A percentile compares a stretch with the other conserved stretches of the same genome.
Evolutionary conservation across 2,113 vertebrate genomes (phyloP).

Genomic region (Dipodomys ordii): DNA sequence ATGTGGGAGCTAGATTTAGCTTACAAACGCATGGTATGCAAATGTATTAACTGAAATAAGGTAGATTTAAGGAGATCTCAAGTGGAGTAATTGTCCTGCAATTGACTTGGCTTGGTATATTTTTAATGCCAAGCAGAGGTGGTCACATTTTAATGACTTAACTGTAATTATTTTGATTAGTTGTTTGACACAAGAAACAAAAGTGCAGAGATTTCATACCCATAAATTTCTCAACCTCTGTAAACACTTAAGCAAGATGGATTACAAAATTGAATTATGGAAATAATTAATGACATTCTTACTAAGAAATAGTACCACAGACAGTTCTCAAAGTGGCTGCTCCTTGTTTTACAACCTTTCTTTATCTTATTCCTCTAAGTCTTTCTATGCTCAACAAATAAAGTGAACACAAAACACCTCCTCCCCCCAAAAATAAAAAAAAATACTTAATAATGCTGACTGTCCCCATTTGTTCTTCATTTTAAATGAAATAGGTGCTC

Average conservation of each 20-base stretch:
- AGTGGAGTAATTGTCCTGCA: too few relatives aligned
- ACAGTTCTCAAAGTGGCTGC: background rate
- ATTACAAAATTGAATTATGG: background rate
- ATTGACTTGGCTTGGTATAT: too few relatives aligned
- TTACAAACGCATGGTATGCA: too few relatives aligned
- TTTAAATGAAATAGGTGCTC: background rate
- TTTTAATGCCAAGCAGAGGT: background rate
- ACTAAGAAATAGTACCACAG: background rate
- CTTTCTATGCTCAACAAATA: background rate
- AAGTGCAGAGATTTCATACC: background rate
- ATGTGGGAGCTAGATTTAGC: too few relatives aligned
- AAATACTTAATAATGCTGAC: background rate
- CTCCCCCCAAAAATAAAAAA: too few relatives aligned
- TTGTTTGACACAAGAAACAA: background rate
- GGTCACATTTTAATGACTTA: background rate
- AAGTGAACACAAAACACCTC: too few relatives aligned
- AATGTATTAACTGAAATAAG: too few relatives aligned
- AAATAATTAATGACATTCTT: background rate
- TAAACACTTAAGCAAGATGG: background rate
- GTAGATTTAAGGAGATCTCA: too few relatives aligned
- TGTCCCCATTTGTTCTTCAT: background rate
- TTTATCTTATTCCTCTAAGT: slow-evolving; percentile 9
- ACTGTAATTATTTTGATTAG: background rate
- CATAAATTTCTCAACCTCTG: background rate
- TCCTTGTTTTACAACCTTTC: background rate